These are phyloP conservation scores for Hydropotes inermis DNA, from an alignment of 2,113 vertebrate species.

Conservation along the genomic window DNA sequence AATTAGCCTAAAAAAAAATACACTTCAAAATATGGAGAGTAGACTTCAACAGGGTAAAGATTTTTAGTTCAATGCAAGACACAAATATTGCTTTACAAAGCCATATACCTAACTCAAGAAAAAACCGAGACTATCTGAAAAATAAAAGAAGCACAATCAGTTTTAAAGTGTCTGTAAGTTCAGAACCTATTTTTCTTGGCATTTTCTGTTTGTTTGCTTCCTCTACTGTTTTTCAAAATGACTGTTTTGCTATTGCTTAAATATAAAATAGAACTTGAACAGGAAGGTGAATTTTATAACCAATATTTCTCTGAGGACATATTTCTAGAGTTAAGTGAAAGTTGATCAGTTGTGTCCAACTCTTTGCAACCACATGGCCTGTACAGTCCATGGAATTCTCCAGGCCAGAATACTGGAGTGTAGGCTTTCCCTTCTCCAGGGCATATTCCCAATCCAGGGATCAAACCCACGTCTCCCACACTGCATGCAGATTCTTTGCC, in stretches of 20 bases:
- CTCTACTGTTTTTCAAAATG: constrained; percentile 19
- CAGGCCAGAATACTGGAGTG: not conserved
- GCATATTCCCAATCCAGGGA: not conserved
- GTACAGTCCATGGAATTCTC: not conserved
- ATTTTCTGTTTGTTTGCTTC: not conserved
- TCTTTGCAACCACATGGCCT: not conserved
- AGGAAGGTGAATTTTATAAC: not conserved
- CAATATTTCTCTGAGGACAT: not conserved
- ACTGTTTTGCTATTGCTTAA: not conserved
- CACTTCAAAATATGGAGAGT: not conserved
- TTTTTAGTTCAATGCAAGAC: not conserved
- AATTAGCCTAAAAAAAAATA: not conserved
- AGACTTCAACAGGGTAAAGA: not conserved
- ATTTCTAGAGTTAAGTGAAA: not conserved
- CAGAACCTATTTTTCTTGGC: not conserved
- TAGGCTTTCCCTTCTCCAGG: not conserved
- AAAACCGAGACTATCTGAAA: not conserved
- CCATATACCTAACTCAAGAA: not conserved
- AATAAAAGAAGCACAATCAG: not conserved
- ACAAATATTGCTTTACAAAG: not conserved
- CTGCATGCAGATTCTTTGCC: not conserved
- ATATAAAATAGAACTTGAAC: not conserved
- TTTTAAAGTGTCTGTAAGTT: not conserved
- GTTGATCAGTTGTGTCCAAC: not conserved
- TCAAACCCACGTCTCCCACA: not conserved